phyloP scores from a whole-genome alignment of 1,140 invertebrate genomes.

The Oryctes rhinoceros region DNA sequence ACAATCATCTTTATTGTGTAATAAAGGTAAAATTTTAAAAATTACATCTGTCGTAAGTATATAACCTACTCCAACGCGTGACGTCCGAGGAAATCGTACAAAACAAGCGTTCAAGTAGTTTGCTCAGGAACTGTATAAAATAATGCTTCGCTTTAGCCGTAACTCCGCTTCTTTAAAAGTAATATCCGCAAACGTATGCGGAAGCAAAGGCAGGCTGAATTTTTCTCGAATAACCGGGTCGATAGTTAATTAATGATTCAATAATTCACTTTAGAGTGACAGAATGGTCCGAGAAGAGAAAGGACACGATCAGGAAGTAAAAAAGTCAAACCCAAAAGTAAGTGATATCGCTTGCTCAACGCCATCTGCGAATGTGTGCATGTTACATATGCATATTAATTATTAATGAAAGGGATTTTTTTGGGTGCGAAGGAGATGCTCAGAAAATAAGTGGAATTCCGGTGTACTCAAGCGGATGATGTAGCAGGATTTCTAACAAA shows the following conservation, averaged over 20 bases:
- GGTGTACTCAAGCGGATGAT: neutral
- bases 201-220: neutral
- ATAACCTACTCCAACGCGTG: too few species aligned
- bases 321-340: neutral
- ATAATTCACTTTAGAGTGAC: neutral
- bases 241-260: conserved; percentile 15
- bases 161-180: neutral
- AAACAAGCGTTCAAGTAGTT: too few species aligned
- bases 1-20: too few species aligned
- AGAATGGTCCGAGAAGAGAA: neutral
- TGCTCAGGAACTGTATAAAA: too few species aligned
- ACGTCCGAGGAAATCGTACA: too few species aligned
- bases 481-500: neutral
- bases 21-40: too few species aligned
- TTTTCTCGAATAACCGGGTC: neutral
- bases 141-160: too few species aligned
- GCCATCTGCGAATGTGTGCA: neutral
- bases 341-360: neutral
- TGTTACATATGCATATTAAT: conserved; percentile 6
- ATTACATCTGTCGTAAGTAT: too few species aligned
- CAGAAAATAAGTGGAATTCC: neutral
- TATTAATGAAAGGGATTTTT: neutral
- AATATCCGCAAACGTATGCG: neutral
- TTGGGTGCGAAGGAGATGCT: neutral
- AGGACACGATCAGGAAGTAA: neutral